Conservation (phyloP, 2,888 invertebrate species). For the Autographa pulchrina region DNA sequence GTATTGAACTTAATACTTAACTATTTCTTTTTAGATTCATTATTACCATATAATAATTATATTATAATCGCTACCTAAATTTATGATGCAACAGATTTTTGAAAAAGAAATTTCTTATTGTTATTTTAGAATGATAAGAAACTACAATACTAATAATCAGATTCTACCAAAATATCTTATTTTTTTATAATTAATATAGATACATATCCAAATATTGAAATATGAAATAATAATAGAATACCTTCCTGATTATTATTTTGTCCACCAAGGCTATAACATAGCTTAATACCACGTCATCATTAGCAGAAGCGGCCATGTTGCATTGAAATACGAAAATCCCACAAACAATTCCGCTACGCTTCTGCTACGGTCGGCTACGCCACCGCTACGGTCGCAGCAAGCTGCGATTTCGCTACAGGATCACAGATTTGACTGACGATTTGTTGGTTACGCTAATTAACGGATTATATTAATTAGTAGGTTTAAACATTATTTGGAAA, state of each 20-base stretch:
- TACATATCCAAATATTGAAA: no score
- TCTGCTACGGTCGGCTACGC: slow-evolving; percentile 4
- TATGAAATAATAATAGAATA: no score
- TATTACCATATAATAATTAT: no score
- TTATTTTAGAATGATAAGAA: no score
- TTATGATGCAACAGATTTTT: no score
- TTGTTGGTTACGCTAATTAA: background rate
- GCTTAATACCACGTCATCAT: background rate
- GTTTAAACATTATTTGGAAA: background rate
- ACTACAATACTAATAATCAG: no score
- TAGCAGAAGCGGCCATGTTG: background rate
- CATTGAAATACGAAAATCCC: background rate
- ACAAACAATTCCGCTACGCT: background rate
- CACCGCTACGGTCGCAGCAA: background rate
- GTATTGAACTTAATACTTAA: slow-evolving; percentile 13
- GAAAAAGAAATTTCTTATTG: no score
- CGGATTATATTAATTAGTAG: background rate
- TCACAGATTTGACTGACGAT: background rate
- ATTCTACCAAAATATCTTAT: no score
- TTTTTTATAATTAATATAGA: no score
- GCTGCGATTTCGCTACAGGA: background rate
- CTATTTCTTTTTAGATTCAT: background rate
- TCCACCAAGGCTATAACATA: no score
- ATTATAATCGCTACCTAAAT: no score
- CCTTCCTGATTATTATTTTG: no score